Evolutionary conservation across 2,888 invertebrate species (phyloP).

Genomic region (Hypomecis atomaria): DNA sequence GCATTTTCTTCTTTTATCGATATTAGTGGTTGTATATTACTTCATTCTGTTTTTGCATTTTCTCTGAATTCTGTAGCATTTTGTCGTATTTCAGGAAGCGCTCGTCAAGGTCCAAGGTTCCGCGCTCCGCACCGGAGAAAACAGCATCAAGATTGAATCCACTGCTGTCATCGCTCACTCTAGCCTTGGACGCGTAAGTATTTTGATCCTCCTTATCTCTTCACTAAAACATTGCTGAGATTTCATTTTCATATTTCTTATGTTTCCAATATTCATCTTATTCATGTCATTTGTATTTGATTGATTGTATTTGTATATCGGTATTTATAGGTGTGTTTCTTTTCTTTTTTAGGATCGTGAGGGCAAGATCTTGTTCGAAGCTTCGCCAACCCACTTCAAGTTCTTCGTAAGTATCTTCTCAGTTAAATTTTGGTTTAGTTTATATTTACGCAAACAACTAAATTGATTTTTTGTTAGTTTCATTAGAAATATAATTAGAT

Average conservation of each 20-base stretch:
- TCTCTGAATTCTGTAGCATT: background rate
- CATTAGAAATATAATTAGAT: no score
- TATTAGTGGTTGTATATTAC: background rate
- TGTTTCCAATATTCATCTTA: no score
- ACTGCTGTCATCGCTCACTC: conserved; percentile 64
- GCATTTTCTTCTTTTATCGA: background rate
- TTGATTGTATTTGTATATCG: background rate
- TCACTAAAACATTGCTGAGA: no score
- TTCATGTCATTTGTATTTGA: no score
- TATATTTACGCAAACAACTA: no score
- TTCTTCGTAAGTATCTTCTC: conserved; percentile 68
- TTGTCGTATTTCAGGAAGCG: conserved; percentile 60
- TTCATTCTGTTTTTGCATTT: background rate
- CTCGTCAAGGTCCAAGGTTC: conserved; percentile 61
- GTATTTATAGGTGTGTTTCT: background rate
- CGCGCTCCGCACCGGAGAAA: conserved; percentile 57
- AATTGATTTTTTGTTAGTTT: no score
- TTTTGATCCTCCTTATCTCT: no score
- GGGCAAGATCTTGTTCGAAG: conserved; percentile 67
- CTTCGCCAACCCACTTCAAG: conserved; percentile 66
- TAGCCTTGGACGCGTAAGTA: conserved; percentile 68
- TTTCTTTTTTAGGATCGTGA: conserved; percentile 67
- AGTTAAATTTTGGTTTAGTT: no score
- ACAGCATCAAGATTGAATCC: conserved; percentile 66
- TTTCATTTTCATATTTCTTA: no score